Percentiles rank a stretch among this genome's conserved stretches.
Evolutionary conservation across 1,140 invertebrate species (phyloP).

Genomic region (Acromyrmex charruanus): DNA sequence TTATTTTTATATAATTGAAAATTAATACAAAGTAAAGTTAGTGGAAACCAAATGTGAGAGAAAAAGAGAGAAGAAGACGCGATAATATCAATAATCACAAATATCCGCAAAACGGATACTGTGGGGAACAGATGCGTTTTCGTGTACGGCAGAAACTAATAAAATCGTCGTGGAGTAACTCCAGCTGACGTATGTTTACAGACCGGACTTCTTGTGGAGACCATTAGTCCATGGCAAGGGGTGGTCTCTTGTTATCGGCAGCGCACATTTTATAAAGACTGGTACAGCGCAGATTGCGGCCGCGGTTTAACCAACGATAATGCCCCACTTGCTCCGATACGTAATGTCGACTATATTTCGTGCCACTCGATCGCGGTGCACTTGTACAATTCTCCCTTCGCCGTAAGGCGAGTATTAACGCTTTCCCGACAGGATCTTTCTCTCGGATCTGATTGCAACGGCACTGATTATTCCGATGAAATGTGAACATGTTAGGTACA

Average conservation of each 20-base stretch:
- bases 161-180: slow-evolving; percentile 51
- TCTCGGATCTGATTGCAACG: not conserved
- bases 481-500: slow-evolving; percentile 1
- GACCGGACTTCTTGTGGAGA: slow-evolving; percentile 38
- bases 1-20: not conserved
- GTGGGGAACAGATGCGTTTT: not conserved
- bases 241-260: slow-evolving; percentile 59
- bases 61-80: not conserved
- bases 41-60: not conserved
- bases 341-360: slow-evolving; percentile 60
- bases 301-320: slow-evolving; percentile 59
- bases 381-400: slow-evolving; percentile 48
- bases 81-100: slow-evolving; percentile 34
- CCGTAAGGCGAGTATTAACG: slow-evolving; percentile 53
- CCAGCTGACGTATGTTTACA: slow-evolving; percentile 53
- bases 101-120: slow-evolving; percentile 14
- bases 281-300: slow-evolving; percentile 39
- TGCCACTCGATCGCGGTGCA: slow-evolving; percentile 54
- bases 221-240: slow-evolving; percentile 40
- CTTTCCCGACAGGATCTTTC: slow-evolving; percentile 6
- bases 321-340: slow-evolving; percentile 49
- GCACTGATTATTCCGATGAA: not conserved
- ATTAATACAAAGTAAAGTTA: slow-evolving; percentile 2
- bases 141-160: slow-evolving; percentile 36
- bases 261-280: slow-evolving; percentile 55